Evolutionary conservation across 1,140 invertebrate genomes (phyloP).

Genomic region (Harlomillsia oculata): DNA sequence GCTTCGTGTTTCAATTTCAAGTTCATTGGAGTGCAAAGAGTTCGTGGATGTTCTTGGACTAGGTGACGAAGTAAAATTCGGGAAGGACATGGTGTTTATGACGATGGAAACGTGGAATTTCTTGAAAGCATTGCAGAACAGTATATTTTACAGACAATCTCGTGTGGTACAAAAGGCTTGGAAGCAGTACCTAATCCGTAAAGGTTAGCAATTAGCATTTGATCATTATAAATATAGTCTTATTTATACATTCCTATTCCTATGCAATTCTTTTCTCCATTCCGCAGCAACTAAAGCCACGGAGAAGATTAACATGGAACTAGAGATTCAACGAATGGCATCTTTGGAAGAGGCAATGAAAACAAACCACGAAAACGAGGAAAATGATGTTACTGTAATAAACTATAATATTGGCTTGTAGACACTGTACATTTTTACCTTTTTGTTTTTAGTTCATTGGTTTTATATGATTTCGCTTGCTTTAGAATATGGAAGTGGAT

Average conservation of each 20-base stretch:
- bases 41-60: neutral
- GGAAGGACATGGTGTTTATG: slow-evolving; percentile 13
- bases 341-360: too few relatives aligned
- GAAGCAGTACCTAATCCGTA: neutral
- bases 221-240: neutral
- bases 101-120: slow-evolving; percentile 11
- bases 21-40: neutral
- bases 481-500: too few relatives aligned
- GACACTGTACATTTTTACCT: too few relatives aligned
- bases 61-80: slow-evolving; percentile 12
- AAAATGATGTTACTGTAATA: too few relatives aligned
- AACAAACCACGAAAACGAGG: too few relatives aligned
- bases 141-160: neutral
- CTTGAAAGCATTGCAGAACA: slow-evolving; percentile 10
- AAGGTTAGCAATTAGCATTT: neutral
- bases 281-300: too few relatives aligned
- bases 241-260: neutral
- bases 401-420: too few relatives aligned
- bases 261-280: neutral
- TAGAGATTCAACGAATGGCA: too few relatives aligned
- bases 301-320: too few relatives aligned
- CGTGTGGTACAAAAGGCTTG: slow-evolving; percentile 16
- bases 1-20: neutral
- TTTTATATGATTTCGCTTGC: too few relatives aligned
- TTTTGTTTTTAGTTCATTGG: too few relatives aligned